Percentiles rank a stretch among this genome's conserved stretches.
phyloP scores from a whole-genome alignment of 2,888 invertebrate genomes.

The Callimorpha dominula region DNA sequence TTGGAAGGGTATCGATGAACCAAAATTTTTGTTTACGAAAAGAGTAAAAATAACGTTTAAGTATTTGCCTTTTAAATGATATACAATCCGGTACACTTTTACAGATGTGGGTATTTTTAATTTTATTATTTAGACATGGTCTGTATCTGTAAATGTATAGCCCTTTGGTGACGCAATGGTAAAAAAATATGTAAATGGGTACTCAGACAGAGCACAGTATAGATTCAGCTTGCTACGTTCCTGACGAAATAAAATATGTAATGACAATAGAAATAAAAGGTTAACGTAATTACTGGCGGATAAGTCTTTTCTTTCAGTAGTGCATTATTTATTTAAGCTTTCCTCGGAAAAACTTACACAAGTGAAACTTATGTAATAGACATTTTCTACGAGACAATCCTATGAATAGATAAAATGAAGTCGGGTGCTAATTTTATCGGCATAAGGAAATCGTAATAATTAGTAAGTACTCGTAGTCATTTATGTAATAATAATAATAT shows the following conservation, averaged over 20 bases:
- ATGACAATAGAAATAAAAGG: neutral
- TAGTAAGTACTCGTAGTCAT: neutral
- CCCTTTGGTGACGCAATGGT: neutral
- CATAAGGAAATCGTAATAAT: neutral
- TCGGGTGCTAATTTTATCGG: too few relatives aligned
- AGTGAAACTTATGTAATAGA: neutral
- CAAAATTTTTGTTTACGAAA: slow-evolving; percentile 24
- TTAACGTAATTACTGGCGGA: neutral
- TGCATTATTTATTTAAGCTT: neutral
- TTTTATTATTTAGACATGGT: neutral
- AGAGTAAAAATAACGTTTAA: neutral
- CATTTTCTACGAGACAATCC: neutral
- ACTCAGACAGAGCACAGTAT: neutral
- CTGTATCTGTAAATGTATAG: neutral
- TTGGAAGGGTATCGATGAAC: slow-evolving; percentile 26
- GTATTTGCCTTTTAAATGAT: too few relatives aligned
- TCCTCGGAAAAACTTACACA: neutral
- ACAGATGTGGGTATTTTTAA: neutral
- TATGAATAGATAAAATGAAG: too few relatives aligned
- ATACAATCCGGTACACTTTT: too few relatives aligned
- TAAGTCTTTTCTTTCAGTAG: neutral
- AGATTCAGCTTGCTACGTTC: neutral
- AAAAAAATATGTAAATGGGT: slow-evolving; percentile 7
- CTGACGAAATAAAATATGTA: slow-evolving; percentile 11
- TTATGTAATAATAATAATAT: neutral